These are phyloP conservation scores for Andrena bicolor DNA, from an alignment of 2,888 invertebrate genomes.

Conservation along the genomic window DNA sequence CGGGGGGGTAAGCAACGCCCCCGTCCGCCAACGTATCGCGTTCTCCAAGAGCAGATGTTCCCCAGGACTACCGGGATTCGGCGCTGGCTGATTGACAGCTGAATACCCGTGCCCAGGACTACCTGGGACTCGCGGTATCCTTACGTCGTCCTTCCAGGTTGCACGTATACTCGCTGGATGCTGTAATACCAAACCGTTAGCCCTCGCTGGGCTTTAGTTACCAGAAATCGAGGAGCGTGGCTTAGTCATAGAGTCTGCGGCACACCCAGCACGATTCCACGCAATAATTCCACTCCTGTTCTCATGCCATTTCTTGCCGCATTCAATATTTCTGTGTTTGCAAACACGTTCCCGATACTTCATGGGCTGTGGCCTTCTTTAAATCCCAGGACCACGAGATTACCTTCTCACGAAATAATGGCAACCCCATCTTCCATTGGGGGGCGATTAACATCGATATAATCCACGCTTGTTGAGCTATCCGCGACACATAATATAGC, in stretches of 20 bases:
- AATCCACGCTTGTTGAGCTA: too few species aligned
- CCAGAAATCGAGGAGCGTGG: conserved; percentile 28
- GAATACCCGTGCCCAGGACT: conserved; percentile 75
- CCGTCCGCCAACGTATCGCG: conserved; percentile 68
- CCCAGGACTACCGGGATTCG: conserved; percentile 63
- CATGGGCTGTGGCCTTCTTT: background rate
- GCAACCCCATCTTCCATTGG: too few species aligned
- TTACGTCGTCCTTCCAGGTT: conserved; percentile 62
- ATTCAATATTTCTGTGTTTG: conserved; percentile 6
- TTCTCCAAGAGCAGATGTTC: conserved; percentile 73
- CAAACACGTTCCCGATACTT: conserved; percentile 1
- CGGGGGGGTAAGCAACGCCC: conserved; percentile 64
- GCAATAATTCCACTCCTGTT: conserved; percentile 11
- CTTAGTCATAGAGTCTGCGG: background rate
- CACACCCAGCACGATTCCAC: conserved; percentile 8
- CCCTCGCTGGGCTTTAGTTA: conserved; percentile 47
- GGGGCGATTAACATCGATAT: too few species aligned
- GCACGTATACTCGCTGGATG: conserved; percentile 50
- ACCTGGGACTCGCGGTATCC: conserved; percentile 64
- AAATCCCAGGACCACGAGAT: background rate
- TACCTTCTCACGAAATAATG: too few species aligned
- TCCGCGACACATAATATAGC: too few species aligned
- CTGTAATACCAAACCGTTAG: conserved; percentile 64
- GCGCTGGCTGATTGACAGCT: conserved; percentile 81
- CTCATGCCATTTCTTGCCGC: background rate